Base-by-base conservation (phyloP, 2,888 invertebrate species). In the Tenthredo amoena region DNA sequence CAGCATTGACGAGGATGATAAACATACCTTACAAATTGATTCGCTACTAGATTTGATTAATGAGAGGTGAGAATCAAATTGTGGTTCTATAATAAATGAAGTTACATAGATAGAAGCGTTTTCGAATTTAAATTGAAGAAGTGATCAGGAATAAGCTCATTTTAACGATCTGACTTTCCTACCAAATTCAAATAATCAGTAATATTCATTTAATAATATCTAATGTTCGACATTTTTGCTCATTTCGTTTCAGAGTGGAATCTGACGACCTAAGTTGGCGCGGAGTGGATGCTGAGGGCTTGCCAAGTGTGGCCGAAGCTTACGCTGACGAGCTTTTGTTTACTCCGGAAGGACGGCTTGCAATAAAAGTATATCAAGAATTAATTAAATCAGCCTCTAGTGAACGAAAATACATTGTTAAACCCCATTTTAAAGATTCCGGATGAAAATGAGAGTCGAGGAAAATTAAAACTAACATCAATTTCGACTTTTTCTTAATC, bases 1-100 rank as follows among this genome's bases (percentile, higher is more conserved):
- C 90, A 96, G 96, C 34, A 95, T 97, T 81, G 97, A 97, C 91
- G 97, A 97, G 89, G 96, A 97, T 86, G 96, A 97, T 90, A 97
- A 97, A 89, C 97, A 97, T 89, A 97, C 97, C 0, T 95, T 96
- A 87, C 96, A 97, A 90, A 96, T 97, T 77, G 95, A 96, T 15
- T 94, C 95, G 62, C 95, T 97, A 62, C 92, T 97, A 18, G 93
- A 94, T 15, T 86, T 87, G 43, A 87, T 91, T 15, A 89, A 89
- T 87, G 88, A 90, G 18, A 89, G 89, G 89, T 89, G 84, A 86
- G 55, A 43, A 74, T 21, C 43, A 18, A 37, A 71, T 40, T 10
- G 2, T 37, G n/a, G 9, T 31, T 2, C 71, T 72, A n/a, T 34
- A n/a, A 37, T 9, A 4, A 34, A 68, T 10, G 6, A 68, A 34